phyloP scores from a whole-genome alignment of 2,113 vertebrate species.

The Emydocephalus ijimae region DNA sequence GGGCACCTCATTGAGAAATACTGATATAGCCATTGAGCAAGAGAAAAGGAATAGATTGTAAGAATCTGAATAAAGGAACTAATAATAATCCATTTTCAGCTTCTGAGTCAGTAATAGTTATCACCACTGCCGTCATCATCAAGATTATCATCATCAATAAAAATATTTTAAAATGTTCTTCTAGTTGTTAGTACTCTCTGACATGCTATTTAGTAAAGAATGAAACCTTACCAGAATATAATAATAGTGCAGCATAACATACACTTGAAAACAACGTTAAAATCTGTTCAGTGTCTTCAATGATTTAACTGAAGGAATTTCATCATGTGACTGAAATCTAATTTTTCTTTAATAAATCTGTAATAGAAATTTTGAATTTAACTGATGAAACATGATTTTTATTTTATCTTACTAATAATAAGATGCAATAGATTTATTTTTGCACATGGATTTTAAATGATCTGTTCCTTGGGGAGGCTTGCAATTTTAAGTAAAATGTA shows the following conservation, averaged over 20 bases:
- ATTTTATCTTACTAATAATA: background rate
- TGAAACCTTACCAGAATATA: background rate
- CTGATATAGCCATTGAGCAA: background rate
- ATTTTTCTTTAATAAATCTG: background rate
- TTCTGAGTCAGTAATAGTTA: background rate
- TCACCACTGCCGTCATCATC: background rate
- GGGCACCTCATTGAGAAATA: background rate
- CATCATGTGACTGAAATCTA: background rate
- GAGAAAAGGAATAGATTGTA: background rate
- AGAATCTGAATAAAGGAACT: background rate
- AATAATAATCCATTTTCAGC: background rate
- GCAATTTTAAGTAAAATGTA: background rate
- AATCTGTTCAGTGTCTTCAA: background rate
- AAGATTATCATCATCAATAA: background rate
- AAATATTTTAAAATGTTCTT: background rate
- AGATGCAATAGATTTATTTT: background rate
- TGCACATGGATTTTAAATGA: background rate
- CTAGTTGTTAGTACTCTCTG: background rate
- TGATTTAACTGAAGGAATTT: background rate
- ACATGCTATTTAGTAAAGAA: background rate
- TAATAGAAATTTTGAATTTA: background rate
- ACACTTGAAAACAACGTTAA: background rate
- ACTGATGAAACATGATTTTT: background rate
- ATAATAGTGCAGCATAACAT: background rate
- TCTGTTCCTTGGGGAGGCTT: background rate